phyloP scores from a whole-genome alignment of 1,140 invertebrate species.

The Maconellicoccus hirsutus region DNA sequence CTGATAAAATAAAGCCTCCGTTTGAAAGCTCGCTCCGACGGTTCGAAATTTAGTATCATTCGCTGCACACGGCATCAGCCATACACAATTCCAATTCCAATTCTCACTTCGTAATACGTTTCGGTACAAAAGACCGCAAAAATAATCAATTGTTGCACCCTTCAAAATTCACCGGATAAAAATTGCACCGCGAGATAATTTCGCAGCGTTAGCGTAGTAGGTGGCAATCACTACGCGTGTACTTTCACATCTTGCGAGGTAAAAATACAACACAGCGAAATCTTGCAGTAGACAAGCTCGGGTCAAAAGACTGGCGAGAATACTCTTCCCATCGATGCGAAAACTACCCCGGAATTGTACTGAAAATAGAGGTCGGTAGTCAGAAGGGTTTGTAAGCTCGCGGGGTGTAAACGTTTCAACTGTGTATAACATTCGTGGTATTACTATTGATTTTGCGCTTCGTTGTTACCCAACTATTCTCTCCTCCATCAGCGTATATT shows the following conservation, averaged over 20 bases:
- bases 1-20: too few relatives aligned
- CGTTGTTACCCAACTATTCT: constrained; percentile 1
- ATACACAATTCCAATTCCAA: too few relatives aligned
- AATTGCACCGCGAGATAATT: too few relatives aligned
- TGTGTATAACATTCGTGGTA: neutral
- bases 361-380: constrained; percentile 1
- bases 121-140: too few relatives aligned
- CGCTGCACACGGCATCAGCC: too few relatives aligned
- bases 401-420: neutral
- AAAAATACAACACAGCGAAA: neutral
- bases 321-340: neutral
- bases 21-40: too few relatives aligned
- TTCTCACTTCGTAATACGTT: too few relatives aligned
- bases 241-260: neutral
- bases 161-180: too few relatives aligned
- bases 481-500: neutral
- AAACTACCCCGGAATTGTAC: constrained; percentile 7
- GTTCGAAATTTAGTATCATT: too few relatives aligned
- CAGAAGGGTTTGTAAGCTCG: neutral
- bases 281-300: constrained; percentile 17
- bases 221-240: too few relatives aligned
- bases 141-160: too few relatives aligned
- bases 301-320: constrained; percentile 20
- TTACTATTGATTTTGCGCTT: constrained; percentile 4
- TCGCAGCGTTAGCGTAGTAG: too few relatives aligned